A percentile compares a stretch with the other conserved stretches of the same genome.
phyloP scores from a whole-genome alignment of 2,797 vertebrate species.

The Alosa sapidissima region DNA sequence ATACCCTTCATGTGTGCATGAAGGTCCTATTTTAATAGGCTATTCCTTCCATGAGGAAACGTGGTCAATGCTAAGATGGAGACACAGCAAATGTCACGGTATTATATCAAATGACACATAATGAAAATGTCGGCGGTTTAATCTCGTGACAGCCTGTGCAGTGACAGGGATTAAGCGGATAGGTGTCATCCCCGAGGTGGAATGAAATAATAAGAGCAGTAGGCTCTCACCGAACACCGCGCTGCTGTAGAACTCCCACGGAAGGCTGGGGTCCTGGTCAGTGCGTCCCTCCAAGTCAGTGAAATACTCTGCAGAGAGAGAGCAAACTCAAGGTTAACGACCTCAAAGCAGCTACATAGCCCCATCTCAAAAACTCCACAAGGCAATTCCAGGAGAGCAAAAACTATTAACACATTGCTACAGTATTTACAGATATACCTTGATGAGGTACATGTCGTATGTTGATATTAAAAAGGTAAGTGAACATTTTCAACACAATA shows the following conservation, averaged over 20 bases:
- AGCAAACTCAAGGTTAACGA: slow-evolving; percentile 18
- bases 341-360: not conserved
- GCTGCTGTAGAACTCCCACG: slow-evolving; percentile 98
- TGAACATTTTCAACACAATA: not conserved
- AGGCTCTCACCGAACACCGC: slow-evolving; percentile 86
- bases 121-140: slow-evolving; percentile 8
- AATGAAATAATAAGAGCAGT: not conserved
- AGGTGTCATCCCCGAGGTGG: slow-evolving; percentile 3
- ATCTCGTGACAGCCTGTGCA: not conserved
- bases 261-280: slow-evolving; percentile 81
- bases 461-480: not conserved
- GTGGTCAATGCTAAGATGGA: not conserved
- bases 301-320: slow-evolving; percentile 83
- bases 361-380: not conserved
- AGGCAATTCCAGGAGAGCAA: not conserved
- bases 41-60: not conserved
- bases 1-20: not conserved
- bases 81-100: not conserved
- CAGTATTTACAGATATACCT: not conserved
- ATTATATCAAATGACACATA: not conserved
- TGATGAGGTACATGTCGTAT: not conserved
- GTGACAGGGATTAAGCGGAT: not conserved
- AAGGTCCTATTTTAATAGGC: not conserved
- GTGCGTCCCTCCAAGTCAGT: slow-evolving; percentile 87
- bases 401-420: not conserved